phyloP scores from a whole-genome alignment of 2,797 vertebrate species.

The Cuniculus paca region DNA sequence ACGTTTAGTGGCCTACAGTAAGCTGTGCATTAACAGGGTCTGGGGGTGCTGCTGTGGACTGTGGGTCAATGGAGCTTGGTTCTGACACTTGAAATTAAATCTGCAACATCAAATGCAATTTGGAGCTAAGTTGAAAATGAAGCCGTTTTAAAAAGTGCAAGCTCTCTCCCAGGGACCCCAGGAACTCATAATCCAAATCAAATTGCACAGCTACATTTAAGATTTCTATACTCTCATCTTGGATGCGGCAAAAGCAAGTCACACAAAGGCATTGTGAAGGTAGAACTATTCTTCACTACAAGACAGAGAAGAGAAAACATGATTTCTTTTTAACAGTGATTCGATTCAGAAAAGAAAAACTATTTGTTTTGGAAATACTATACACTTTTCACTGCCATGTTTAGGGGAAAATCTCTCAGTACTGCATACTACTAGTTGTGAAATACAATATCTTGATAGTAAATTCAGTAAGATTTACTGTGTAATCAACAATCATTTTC shows the following conservation, averaged over 20 bases:
- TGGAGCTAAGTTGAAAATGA: neutral
- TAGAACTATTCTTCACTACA: neutral
- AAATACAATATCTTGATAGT: neutral
- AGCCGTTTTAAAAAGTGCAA: neutral
- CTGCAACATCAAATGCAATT: neutral
- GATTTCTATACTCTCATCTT: neutral
- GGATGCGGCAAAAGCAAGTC: neutral
- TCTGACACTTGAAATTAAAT: neutral
- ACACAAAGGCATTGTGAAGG: neutral
- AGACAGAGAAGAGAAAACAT: neutral
- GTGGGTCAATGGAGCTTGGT: neutral
- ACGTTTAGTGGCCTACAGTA: neutral
- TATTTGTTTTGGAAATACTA: neutral
- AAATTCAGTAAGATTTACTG: neutral
- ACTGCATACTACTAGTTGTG: neutral
- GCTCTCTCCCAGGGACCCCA: neutral
- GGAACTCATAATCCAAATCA: neutral
- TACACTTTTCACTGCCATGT: neutral
- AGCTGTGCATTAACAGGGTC: neutral
- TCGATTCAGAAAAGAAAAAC: neutral
- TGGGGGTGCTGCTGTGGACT: neutral
- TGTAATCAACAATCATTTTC: neutral
- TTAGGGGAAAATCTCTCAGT: neutral
- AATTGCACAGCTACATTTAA: neutral
- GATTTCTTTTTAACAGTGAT: neutral